phyloP scores from a whole-genome alignment of 1,140 invertebrate genomes.

The Zaprionus lachaisei region DNA sequence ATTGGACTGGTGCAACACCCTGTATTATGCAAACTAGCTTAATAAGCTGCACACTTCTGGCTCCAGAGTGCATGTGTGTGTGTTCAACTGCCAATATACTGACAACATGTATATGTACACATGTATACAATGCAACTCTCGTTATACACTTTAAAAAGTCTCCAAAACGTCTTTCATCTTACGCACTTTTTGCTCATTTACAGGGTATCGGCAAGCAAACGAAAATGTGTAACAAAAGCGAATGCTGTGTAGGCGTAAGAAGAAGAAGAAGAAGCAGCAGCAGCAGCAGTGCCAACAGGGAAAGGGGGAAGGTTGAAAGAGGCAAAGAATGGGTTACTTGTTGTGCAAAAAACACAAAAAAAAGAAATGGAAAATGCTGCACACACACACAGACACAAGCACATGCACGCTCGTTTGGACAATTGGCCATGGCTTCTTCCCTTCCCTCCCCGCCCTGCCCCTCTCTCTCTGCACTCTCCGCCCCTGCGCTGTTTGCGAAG shows the following conservation, averaged over 20 bases:
- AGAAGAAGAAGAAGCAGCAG: neutral
- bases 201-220: slow-evolving; percentile 29
- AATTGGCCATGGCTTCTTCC: slow-evolving; percentile 73
- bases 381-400: slow-evolving; percentile 38
- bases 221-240: slow-evolving; percentile 56
- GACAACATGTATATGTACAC: too few species aligned
- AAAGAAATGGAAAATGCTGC: slow-evolving; percentile 39
- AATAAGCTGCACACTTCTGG: too few species aligned
- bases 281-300: neutral
- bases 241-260: slow-evolving; percentile 52
- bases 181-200: neutral
- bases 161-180: neutral
- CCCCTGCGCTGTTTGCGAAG: slow-evolving; percentile 63
- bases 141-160: neutral
- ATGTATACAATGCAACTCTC: too few species aligned
- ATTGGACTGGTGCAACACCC: too few species aligned
- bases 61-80: too few species aligned
- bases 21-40: too few species aligned
- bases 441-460: too few species aligned
- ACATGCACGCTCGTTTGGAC: slow-evolving; percentile 62
- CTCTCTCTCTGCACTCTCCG: neutral
- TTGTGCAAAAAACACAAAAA: slow-evolving; percentile 23
- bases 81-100: too few species aligned
- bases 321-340: slow-evolving; percentile 44
- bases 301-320: neutral